Percentiles rank a stretch among this genome's conserved stretches.
Conservation (phyloP, 2,797 vertebrate species). For the Ficedula albicollis region DNA sequence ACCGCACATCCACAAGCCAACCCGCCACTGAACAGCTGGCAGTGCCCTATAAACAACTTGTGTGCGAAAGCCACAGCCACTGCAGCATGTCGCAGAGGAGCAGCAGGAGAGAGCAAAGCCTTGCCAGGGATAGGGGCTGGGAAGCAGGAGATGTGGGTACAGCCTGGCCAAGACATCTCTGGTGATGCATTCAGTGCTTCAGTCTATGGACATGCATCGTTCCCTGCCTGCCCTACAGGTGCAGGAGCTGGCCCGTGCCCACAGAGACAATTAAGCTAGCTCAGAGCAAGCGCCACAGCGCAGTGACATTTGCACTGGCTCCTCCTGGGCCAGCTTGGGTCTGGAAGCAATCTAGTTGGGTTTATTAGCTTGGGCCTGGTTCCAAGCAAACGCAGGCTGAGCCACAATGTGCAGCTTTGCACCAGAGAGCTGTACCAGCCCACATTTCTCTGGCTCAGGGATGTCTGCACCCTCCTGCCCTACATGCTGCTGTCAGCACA, state of each 20-base stretch:
- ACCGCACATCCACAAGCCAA: not conserved
- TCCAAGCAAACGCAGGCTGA: not conserved
- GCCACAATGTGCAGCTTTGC: not conserved
- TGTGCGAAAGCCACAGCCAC: not conserved
- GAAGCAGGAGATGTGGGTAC: not conserved
- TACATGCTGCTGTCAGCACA: not conserved
- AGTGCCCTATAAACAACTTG: not conserved
- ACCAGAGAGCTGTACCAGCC: not conserved
- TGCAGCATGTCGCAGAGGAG: not conserved
- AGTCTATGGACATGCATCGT: rapidly evolving
- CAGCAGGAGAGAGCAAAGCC: not conserved
- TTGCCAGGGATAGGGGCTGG: not conserved
- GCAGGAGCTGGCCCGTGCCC: not conserved
- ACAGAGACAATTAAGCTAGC: not conserved
- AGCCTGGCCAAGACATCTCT: not conserved
- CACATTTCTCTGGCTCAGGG: not conserved
- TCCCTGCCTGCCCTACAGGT: not conserved
- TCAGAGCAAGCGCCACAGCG: not conserved
- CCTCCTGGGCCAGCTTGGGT: not conserved
- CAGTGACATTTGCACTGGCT: constrained; percentile 30
- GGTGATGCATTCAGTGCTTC: rapidly evolving
- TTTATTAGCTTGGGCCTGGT: constrained; percentile 53
- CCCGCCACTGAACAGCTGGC: not conserved
- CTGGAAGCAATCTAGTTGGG: constrained; percentile 48
- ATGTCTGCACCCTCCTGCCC: not conserved